A percentile compares a stretch with the other conserved stretches of the same genome.
Conservation (phyloP, 2,888 invertebrate species). For the Nymphalis c-album region DNA sequence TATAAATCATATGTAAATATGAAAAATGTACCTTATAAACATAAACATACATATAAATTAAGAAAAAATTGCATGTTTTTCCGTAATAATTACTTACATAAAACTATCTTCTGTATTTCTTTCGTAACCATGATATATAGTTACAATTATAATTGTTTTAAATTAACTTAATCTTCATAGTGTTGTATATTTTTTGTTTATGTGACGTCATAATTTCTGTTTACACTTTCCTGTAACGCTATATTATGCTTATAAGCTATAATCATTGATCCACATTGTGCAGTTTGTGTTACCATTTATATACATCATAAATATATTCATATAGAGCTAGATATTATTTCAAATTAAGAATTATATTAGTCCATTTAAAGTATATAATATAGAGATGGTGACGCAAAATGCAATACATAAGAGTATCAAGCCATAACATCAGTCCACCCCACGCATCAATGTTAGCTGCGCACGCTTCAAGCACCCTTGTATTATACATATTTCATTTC, state of each 20-base stretch:
- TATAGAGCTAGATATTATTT: too few species aligned
- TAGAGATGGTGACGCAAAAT: slow-evolving; percentile 32
- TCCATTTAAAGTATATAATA: not conserved
- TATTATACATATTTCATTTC: slow-evolving; percentile 41
- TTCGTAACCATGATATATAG: not conserved
- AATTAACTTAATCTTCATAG: not conserved
- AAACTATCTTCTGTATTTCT: not conserved
- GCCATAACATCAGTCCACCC: slow-evolving; percentile 38
- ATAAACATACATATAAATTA: not conserved
- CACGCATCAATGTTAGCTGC: slow-evolving; percentile 51
- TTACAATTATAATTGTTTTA: not conserved
- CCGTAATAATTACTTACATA: slow-evolving; percentile 3
- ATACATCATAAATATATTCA: too few species aligned
- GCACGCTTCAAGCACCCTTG: slow-evolving; percentile 54
- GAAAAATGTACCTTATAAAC: too few species aligned
- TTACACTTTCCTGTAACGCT: slow-evolving; percentile 24
- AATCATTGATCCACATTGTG: slow-evolving; percentile 21
- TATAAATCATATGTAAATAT: too few species aligned
- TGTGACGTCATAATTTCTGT: slow-evolving; percentile 20
- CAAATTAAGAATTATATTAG: not conserved
- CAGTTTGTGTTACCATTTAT: slow-evolving; percentile 32
- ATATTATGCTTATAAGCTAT: slow-evolving; percentile 34
- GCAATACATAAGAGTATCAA: slow-evolving; percentile 26
- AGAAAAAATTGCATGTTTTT: not conserved
- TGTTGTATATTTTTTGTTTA: slow-evolving; percentile 12